Conservation (phyloP, 2,797 vertebrate genomes). For the Megaceryle alcyon region DNA sequence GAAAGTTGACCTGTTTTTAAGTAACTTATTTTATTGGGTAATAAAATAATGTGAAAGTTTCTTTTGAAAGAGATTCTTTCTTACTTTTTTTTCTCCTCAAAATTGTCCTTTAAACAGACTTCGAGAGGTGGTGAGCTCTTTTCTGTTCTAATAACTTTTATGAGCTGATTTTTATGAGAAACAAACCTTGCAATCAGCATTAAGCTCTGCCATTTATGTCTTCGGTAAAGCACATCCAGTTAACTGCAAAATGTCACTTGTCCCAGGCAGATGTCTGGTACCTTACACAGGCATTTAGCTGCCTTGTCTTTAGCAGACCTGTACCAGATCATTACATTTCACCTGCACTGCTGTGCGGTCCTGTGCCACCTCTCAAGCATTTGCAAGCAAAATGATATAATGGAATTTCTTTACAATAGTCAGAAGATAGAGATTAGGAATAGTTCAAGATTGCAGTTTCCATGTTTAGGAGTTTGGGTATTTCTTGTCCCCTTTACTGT, state of each 20-base stretch:
- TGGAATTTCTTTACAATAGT: neutral
- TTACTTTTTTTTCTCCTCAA: neutral
- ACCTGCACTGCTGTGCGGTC: neutral
- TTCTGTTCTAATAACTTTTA: constrained; percentile 43
- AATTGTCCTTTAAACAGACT: neutral
- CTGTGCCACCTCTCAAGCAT: neutral
- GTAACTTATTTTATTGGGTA: neutral
- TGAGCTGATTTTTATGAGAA: constrained; percentile 29
- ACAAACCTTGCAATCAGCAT: constrained; percentile 35
- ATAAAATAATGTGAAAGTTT: neutral
- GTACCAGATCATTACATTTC: neutral
- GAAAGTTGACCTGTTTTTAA: neutral
- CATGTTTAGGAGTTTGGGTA: neutral
- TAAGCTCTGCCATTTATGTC: constrained; percentile 31
- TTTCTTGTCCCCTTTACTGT: neutral
- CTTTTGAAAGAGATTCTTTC: neutral
- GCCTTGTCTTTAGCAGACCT: neutral
- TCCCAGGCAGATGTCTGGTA: neutral
- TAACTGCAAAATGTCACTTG: constrained; percentile 20
- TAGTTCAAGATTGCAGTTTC: neutral
- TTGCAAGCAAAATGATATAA: neutral
- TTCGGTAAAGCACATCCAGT: constrained; percentile 22
- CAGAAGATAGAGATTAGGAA: neutral
- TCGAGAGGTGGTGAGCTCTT: neutral
- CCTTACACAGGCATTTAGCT: neutral